These are phyloP conservation scores for Myotis davidii DNA, from an alignment of 2,113 vertebrate genomes.

Conservation along the genomic window DNA sequence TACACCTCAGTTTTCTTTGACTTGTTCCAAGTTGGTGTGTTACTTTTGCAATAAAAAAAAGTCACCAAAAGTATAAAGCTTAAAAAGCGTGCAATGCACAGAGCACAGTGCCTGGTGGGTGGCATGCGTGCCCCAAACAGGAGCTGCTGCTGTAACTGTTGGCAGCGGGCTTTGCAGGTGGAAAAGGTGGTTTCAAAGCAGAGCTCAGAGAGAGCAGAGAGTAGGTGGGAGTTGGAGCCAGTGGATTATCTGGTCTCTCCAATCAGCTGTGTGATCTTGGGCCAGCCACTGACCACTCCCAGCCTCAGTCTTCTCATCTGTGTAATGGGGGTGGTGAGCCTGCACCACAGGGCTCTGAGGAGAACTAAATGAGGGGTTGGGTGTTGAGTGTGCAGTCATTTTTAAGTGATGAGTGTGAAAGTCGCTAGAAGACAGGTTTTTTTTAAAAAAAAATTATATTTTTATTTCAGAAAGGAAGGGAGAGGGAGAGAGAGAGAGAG, in stretches of 20 bases:
- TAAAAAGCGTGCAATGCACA: fast-evolving
- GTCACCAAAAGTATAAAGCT: not conserved
- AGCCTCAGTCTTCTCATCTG: not conserved
- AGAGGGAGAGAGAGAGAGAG: too few relatives aligned
- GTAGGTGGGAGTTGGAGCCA: not conserved
- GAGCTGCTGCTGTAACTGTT: not conserved
- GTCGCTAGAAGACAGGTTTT: too few relatives aligned
- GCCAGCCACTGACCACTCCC: not conserved
- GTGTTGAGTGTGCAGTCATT: not conserved
- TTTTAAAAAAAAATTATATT: too few relatives aligned
- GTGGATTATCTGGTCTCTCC: not conserved
- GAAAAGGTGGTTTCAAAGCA: not conserved
- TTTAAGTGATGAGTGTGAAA: not conserved
- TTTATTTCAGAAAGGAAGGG: too few relatives aligned
- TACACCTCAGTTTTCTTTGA: not conserved
- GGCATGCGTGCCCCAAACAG: fast-evolving
- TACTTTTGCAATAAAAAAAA: not conserved
- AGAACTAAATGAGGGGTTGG: not conserved
- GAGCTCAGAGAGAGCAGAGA: not conserved
- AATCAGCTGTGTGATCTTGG: not conserved
- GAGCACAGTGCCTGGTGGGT: fast-evolving
- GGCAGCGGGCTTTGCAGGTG: not conserved
- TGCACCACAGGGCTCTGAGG: fast-evolving
- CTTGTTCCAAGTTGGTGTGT: not conserved
- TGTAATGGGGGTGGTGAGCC: not conserved